phyloP scores from a whole-genome alignment of 2,888 invertebrate genomes.

The Notocelia uddmanniana region DNA sequence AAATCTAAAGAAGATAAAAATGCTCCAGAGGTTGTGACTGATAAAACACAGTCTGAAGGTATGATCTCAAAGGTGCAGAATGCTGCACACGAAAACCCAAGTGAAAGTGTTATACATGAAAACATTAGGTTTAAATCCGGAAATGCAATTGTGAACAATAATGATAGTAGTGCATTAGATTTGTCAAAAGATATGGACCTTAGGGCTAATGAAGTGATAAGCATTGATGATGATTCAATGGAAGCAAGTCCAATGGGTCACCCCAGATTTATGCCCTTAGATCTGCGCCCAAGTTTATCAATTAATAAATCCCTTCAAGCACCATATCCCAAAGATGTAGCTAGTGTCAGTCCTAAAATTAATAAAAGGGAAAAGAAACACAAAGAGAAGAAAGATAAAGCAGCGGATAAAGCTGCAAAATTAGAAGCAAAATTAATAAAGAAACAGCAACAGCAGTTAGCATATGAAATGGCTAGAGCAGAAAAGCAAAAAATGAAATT shows the following conservation, averaged over 20 bases:
- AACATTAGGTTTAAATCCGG: slow-evolving; percentile 70
- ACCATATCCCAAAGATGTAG: slow-evolving; percentile 81
- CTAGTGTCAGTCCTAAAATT: slow-evolving; percentile 85
- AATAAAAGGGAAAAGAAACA: slow-evolving; percentile 85
- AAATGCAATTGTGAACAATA: slow-evolving; percentile 80
- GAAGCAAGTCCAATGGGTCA: slow-evolving; percentile 66
- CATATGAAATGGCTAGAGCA: slow-evolving; percentile 74
- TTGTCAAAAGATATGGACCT: slow-evolving; percentile 81
- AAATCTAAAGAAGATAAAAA: slow-evolving; percentile 88
- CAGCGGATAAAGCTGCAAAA: slow-evolving; percentile 65
- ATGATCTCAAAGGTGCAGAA: slow-evolving; percentile 80
- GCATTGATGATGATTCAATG: slow-evolving; percentile 80
- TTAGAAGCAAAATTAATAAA: slow-evolving; percentile 78
- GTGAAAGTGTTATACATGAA: slow-evolving; percentile 64
- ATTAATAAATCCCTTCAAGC: slow-evolving; percentile 79
- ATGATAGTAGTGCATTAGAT: slow-evolving; percentile 82
- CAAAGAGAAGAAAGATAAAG: slow-evolving; percentile 82
- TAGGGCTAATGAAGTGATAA: slow-evolving; percentile 81
- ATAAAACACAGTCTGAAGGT: slow-evolving; percentile 74
- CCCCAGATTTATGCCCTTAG: slow-evolving; percentile 58
- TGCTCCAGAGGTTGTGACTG: slow-evolving; percentile 73
- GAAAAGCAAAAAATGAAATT: slow-evolving; percentile 74
- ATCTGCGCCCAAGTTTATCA: slow-evolving; percentile 72
- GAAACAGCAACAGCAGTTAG: slow-evolving; percentile 79
- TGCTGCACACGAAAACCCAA: slow-evolving; percentile 64